These are phyloP conservation scores for Mobula hypostoma DNA, from an alignment of 2,113 vertebrate genomes.

Conservation along the genomic window DNA sequence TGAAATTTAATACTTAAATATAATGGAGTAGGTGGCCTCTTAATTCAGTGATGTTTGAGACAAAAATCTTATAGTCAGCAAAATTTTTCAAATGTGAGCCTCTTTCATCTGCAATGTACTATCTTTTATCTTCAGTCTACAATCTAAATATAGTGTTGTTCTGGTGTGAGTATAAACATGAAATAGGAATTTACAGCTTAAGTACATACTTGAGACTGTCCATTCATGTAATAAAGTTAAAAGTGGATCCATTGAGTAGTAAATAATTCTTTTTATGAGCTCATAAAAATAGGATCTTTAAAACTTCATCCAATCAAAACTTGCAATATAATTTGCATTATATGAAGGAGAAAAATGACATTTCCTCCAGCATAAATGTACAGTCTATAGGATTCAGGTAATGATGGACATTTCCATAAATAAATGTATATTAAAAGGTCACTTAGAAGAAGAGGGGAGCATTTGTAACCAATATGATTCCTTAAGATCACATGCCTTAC, in stretches of 20 bases:
- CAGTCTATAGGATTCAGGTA: not conserved
- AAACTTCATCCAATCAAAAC: constrained; percentile 1
- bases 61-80: not conserved
- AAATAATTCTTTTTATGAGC: constrained; percentile 18
- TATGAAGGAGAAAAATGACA: not conserved
- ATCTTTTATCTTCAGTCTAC: not conserved
- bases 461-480: not conserved
- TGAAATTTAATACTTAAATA: not conserved
- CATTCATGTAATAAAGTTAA: not conserved
- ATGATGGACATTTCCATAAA: not conserved
- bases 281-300: not conserved
- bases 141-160: not conserved
- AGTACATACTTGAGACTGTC: not conserved
- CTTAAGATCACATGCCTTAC: not conserved
- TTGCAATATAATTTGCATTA: not conserved
- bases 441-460: not conserved
- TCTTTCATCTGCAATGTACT: not conserved
- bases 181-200: constrained; percentile 17
- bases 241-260: not conserved
- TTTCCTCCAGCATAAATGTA: not conserved
- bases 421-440: not conserved
- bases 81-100: not conserved
- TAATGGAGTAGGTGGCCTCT: not conserved
- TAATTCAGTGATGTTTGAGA: constrained; percentile 20
- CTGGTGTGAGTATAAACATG: not conserved